Percentiles rank a stretch among this genome's conserved stretches.
Conservation (phyloP, 2,888 invertebrate species). For the Zaprionus bogoriensis region DNA sequence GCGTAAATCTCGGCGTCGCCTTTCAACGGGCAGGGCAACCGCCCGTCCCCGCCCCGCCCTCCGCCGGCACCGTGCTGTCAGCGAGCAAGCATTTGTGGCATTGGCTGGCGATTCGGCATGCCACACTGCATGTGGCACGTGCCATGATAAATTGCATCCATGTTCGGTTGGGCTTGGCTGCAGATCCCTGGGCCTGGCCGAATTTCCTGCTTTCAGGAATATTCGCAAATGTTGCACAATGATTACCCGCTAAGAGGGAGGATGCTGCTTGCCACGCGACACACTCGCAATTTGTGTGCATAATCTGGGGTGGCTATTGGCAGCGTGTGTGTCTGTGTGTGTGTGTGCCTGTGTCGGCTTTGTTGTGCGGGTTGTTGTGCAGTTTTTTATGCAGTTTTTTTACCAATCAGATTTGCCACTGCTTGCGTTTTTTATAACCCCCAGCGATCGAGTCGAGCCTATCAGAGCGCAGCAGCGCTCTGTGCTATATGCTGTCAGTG, state of each 20-base stretch:
- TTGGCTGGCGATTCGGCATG: constrained; percentile 54
- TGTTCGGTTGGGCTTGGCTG: constrained; percentile 3
- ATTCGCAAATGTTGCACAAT: constrained; percentile 3
- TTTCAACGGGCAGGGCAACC: constrained; percentile 1
- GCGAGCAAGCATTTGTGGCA: constrained; percentile 37
- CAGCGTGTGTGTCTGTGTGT: background rate
- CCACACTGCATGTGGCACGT: constrained; percentile 35
- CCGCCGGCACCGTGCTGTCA: constrained; percentile 45
- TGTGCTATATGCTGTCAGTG: no score
- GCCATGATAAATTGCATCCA: constrained; percentile 49
- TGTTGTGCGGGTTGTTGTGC: constrained; percentile 42
- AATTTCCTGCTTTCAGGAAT: no score
- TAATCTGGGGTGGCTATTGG: constrained; percentile 34
- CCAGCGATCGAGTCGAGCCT: constrained; percentile 18
- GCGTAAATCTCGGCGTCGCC: background rate
- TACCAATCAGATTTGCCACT: constrained; percentile 46
- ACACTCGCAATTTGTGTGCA: constrained; percentile 37
- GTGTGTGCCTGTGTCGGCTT: background rate
- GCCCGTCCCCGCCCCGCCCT: constrained; percentile 20
- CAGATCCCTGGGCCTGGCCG: no score
- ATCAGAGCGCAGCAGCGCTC: constrained; percentile 33
- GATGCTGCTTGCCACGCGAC: constrained; percentile 45
- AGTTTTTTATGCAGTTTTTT: constrained; percentile 67
- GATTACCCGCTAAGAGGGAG: background rate
- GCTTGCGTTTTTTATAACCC: constrained; percentile 52